A percentile compares a stretch with the other conserved stretches of the same genome.
These are phyloP conservation scores for Chrysopa pallens DNA, from an alignment of 1,140 invertebrate genomes.

Conservation along the genomic window DNA sequence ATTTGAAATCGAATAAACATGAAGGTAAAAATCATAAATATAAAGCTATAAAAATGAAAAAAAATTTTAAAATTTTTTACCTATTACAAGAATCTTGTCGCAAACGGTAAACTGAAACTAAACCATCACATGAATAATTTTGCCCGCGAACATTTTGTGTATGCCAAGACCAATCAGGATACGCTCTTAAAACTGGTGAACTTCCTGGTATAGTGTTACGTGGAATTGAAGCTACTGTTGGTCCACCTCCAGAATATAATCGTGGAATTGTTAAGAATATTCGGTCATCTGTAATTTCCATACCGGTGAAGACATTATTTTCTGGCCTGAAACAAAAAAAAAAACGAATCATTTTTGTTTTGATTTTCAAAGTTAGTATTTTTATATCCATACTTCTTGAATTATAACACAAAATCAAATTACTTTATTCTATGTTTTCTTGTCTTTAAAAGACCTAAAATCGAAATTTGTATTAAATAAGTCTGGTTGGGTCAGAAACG, in stretches of 20 bases:
- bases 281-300: slow-evolving; percentile 46
- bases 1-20: no score
- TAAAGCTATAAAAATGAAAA: no score
- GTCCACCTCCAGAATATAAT: slow-evolving; percentile 47
- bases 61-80: slow-evolving; percentile 22
- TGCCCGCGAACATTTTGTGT: slow-evolving; percentile 40
- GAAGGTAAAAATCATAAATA: no score
- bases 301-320: slow-evolving; percentile 52
- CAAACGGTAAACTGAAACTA: slow-evolving; percentile 60
- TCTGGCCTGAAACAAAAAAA: slow-evolving; percentile 34
- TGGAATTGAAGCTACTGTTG: slow-evolving; percentile 48
- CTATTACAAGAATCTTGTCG: slow-evolving; percentile 54
- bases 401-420: no score
- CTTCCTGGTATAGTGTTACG: slow-evolving; percentile 37
- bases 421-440: no score
- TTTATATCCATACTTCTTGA: no score
- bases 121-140: slow-evolving; percentile 49
- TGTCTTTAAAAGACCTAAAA: no score
- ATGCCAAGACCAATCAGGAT: slow-evolving; percentile 66
- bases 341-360: no score
- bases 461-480: no score
- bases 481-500: no score
- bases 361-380: no score
- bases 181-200: slow-evolving; percentile 48
- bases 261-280: slow-evolving; percentile 57